phyloP scores from a whole-genome alignment of 1,140 invertebrate species.

The Drosophila tsacasi region DNA sequence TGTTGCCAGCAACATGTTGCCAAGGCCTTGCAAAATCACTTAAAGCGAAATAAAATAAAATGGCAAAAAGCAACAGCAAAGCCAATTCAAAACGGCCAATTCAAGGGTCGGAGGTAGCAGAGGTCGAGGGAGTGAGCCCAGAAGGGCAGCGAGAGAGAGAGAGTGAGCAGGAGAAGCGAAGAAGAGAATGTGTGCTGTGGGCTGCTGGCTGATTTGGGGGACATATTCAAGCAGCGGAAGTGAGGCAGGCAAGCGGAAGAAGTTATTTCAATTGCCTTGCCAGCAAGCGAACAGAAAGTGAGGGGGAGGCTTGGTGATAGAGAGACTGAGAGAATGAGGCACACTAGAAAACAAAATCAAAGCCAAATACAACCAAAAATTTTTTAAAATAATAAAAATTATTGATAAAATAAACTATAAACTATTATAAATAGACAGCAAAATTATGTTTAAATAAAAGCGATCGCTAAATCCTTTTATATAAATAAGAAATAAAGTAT shows the following conservation, averaged over 20 bases:
- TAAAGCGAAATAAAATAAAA: slow-evolving; percentile 71
- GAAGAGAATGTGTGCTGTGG: slow-evolving; percentile 10
- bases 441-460: no score
- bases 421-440: no score
- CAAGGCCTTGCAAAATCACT: slow-evolving; percentile 67
- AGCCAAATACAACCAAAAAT: rapidly evolving
- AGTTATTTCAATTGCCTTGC: slow-evolving; percentile 81
- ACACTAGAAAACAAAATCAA: not conserved
- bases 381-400: not conserved
- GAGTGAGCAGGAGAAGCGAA: not conserved
- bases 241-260: slow-evolving; percentile 79
- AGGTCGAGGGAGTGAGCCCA: slow-evolving; percentile 8
- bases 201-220: slow-evolving; percentile 58
- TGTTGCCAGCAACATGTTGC: slow-evolving; percentile 67
- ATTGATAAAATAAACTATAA: not conserved
- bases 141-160: not conserved
- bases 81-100: slow-evolving; percentile 61
- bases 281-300: slow-evolving; percentile 28
- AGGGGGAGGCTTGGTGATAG: not conserved
- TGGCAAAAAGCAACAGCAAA: slow-evolving; percentile 59
- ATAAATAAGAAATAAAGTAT: no score
- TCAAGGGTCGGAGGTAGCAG: slow-evolving; percentile 14
- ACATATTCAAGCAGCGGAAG: slow-evolving; percentile 82
- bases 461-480: no score
- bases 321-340: slow-evolving; percentile 1